These are phyloP conservation scores for Zhuqinia jingwanae DNA, from an alignment of 2,888 invertebrate species.

Conservation along the genomic window DNA sequence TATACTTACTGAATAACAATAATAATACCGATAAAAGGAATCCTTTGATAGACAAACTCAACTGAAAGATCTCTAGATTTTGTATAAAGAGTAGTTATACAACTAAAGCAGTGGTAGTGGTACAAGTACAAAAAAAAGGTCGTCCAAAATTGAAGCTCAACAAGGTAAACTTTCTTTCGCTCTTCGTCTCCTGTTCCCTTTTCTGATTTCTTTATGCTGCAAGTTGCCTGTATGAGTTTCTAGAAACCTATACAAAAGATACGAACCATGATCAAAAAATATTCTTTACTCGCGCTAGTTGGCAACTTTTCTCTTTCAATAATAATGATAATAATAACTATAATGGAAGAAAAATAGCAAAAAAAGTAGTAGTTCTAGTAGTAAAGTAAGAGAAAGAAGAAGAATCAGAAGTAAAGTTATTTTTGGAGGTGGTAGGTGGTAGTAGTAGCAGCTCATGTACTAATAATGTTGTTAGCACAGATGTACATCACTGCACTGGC, in stretches of 20 bases:
- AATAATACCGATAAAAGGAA: not conserved
- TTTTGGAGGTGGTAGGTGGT: not conserved
- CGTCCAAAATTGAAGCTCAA: not conserved
- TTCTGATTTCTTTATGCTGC: not conserved
- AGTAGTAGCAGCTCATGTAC: no score
- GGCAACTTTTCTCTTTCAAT: not conserved
- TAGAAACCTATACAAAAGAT: no score
- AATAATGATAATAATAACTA: not conserved
- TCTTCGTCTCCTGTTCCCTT: not conserved
- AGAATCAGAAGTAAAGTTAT: slow-evolving; percentile 9
- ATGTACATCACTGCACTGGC: not conserved
- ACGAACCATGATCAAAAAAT: no score
- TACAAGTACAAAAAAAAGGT: not conserved
- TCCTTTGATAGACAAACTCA: not conserved
- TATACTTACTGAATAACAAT: not conserved
- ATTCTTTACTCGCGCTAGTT: not conserved
- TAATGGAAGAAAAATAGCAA: not conserved
- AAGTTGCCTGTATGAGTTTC: not conserved
- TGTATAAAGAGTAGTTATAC: not conserved
- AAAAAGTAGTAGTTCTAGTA: not conserved
- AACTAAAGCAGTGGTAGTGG: not conserved
- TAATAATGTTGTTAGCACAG: not conserved
- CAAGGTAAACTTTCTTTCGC: slow-evolving; percentile 2
- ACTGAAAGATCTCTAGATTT: slow-evolving; percentile 1
- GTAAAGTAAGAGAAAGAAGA: not conserved